Evolutionary conservation across 2,113 vertebrate species (phyloP).

Genomic region (Shinisaurus crocodilurus): DNA sequence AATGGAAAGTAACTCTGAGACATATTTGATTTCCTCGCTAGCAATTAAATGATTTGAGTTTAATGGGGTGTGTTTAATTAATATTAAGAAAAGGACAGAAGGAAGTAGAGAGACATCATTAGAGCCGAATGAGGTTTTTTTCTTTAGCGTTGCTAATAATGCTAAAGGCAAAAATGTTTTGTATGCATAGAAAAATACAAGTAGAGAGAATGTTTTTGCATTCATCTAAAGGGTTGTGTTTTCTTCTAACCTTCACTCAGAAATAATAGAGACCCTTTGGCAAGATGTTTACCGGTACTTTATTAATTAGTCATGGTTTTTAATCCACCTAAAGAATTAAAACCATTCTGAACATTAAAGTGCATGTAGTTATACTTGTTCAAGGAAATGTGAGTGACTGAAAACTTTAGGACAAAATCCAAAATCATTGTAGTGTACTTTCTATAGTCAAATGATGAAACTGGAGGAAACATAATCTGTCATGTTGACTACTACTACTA

Average conservation of each 20-base stretch:
- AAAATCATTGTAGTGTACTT: background rate
- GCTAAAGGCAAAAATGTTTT: conserved; percentile 52
- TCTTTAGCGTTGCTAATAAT: conserved; percentile 24
- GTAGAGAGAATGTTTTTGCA: conserved; percentile 7
- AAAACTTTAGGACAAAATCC: background rate
- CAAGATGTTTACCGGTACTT: conserved; percentile 5
- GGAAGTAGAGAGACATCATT: conserved; percentile 39
- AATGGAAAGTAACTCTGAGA: conserved; percentile 70
- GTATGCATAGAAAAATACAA: conserved; percentile 6
- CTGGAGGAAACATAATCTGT: background rate
- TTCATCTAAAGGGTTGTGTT: background rate
- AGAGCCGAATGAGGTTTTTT: conserved; percentile 44
- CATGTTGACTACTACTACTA: too few species aligned
- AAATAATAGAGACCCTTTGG: conserved; percentile 6
- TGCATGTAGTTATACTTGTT: background rate
- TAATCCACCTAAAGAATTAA: background rate
- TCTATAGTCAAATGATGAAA: background rate
- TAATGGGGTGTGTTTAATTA: conserved; percentile 58
- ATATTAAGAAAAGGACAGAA: conserved; percentile 48
- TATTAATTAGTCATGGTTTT: background rate
- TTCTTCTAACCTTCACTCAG: background rate
- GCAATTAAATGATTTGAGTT: conserved; percentile 63
- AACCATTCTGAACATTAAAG: background rate
- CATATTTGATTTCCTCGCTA: conserved; percentile 67
- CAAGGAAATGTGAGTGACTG: background rate